Base-by-base conservation (phyloP, 2,888 invertebrate species). In the Orchesellides sinensis region DNA sequence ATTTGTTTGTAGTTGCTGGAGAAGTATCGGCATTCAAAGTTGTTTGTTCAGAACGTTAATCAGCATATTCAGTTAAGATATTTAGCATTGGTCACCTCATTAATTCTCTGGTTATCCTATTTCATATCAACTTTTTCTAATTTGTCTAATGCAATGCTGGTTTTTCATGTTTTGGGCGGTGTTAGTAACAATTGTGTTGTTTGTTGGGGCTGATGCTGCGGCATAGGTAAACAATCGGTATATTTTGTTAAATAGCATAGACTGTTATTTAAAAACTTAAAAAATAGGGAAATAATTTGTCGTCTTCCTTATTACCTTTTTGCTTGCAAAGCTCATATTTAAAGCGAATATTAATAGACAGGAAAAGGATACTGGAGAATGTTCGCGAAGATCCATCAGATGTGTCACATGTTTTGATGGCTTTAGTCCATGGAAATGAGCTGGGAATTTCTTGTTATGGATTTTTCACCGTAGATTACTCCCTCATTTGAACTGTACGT, bases 371-470 rank as follows among this genome's bases (percentile, higher is more conserved):
- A 10, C 35, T 73, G 1, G 27, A 61, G 17, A 47, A 8, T 1
- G 2, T 61, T n/a, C 25, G 23, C 25, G 0, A 12, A n/a, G 63
- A 73, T 25, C 29, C 45, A 1, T 49, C 63, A 1, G 73, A 73
- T 19, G 21, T 59, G 0, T 17, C 47, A 5, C 19, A 49, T 14
- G 21, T 73, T 12, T 21, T 65, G 8, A 23, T 23, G 19, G 63
- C 65, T 23, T 6, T 65, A 2, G 10, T 23, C 2, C 35, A 21
- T 10, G 40, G 63, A 10, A 63, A 63, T 27, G 65, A 35, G 45
- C 21, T 75, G 21, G 66, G 65, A 23, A 65, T 74, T 23, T 65
- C 74, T 12, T 74, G 74, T 19, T 27, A 5, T 21, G 74, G 54
- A n/a, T 27, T 5, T 17, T 59, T 59, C 19, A 59, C 59, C 3